Percentiles rank a stretch among this genome's conserved stretches.
Evolutionary conservation across 2,797 vertebrate species (phyloP).

Genomic region (Myotis myotis): DNA sequence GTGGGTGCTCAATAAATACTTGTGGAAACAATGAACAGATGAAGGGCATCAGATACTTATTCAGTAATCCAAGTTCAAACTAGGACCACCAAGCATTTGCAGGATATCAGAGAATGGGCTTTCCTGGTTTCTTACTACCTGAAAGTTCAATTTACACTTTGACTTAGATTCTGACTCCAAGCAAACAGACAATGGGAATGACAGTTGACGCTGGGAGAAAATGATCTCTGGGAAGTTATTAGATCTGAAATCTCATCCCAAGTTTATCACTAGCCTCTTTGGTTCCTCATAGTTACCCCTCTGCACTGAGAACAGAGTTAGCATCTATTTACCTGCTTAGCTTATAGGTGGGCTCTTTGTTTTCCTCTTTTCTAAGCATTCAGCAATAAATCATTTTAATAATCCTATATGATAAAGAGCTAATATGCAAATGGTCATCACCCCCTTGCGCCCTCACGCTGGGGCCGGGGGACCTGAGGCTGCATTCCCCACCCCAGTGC

Average conservation of each 20-base stretch:
- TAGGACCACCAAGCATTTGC: neutral
- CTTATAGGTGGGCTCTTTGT: neutral
- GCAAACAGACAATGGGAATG: neutral
- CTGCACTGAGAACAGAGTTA: constrained; percentile 14
- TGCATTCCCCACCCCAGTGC: no score
- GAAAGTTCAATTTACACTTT: neutral
- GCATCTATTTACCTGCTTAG: neutral
- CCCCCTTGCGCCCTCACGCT: no score
- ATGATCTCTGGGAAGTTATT: neutral
- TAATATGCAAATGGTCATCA: no score
- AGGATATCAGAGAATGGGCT: neutral
- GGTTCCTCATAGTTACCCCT: neutral
- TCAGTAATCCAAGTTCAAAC: constrained; percentile 21
- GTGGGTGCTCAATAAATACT: neutral
- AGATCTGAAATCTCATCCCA: neutral
- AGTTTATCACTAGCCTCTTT: neutral
- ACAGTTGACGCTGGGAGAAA: neutral
- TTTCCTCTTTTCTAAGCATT: neutral
- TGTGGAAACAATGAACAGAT: constrained; percentile 5
- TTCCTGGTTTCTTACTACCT: neutral
- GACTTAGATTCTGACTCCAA: neutral
- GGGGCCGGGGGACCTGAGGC: no score
- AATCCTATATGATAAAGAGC: neutral
- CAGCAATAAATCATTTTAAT: neutral
- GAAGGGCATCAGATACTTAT: neutral